phyloP scores from a whole-genome alignment of 2,113 vertebrate species.

The Misgurnus anguillicaudatus region DNA sequence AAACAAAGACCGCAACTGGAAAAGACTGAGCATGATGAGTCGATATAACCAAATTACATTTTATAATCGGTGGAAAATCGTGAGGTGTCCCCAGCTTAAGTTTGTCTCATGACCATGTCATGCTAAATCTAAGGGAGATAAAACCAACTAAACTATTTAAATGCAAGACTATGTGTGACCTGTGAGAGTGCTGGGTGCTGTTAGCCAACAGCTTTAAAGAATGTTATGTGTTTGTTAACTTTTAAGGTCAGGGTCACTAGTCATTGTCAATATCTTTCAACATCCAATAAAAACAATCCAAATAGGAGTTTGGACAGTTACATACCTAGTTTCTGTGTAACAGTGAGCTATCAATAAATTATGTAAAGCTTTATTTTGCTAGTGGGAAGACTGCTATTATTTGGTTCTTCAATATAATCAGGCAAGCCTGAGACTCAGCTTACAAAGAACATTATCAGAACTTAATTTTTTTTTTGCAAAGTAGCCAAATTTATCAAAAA shows the following conservation, averaged over 20 bases:
- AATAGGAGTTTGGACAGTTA: constrained; percentile 46
- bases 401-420: not conserved
- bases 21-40: too few species aligned
- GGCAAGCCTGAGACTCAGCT: not conserved
- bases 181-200: not conserved
- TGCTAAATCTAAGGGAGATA: too few species aligned
- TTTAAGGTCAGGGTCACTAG: constrained; percentile 61
- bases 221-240: constrained; percentile 6
- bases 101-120: too few species aligned
- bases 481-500: too few species aligned
- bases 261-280: constrained; percentile 66
- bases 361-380: not conserved
- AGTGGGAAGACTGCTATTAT: not conserved
- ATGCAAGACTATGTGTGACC: not conserved
- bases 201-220: constrained; percentile 10
- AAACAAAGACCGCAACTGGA: too few species aligned
- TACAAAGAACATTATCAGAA: too few species aligned
- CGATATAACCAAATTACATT: too few species aligned
- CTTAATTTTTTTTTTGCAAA: too few species aligned
- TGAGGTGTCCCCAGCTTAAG: too few species aligned
- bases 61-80: too few species aligned
- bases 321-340: not conserved
- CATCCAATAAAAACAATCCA: constrained; percentile 49
- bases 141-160: too few species aligned
- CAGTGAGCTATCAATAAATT: not conserved